Percentiles rank a stretch among this genome's conserved stretches.
These are phyloP conservation scores for Etheostoma cragini DNA, from an alignment of 2,113 vertebrate species.

Conservation along the genomic window DNA sequence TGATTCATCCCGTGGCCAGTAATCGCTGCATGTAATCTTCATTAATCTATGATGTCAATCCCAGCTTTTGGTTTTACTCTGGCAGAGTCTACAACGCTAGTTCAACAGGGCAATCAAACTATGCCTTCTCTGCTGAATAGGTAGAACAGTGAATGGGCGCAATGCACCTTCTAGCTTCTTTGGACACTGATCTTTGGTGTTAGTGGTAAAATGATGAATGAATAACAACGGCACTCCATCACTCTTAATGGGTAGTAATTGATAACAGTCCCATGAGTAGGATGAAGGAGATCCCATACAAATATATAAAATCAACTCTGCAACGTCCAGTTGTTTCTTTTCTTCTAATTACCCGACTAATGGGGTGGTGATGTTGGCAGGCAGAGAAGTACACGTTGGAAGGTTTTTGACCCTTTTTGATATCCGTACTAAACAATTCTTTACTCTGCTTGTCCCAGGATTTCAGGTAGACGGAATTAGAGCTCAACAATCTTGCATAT, in stretches of 20 bases:
- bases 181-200: background rate
- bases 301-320: background rate
- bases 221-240: background rate
- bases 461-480: background rate
- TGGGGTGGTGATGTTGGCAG: conserved; percentile 41
- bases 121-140: background rate
- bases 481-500: background rate
- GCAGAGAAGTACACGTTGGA: conserved; percentile 7
- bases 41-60: conserved; percentile 84
- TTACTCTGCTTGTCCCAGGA: background rate
- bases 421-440: background rate
- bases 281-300: background rate
- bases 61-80: conserved; percentile 72
- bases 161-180: background rate
- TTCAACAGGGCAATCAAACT: conserved; percentile 30
- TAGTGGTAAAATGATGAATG: background rate
- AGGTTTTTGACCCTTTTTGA: conserved; percentile 15
- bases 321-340: conserved; percentile 3
- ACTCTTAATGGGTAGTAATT: conserved; percentile 1
- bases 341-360: conserved; percentile 28
- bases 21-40: conserved; percentile 81
- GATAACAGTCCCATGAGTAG: background rate
- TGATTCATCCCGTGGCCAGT: conserved; percentile 71
- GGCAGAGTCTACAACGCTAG: conserved; percentile 57
- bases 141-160: background rate